Base-by-base conservation (phyloP, 2,797 vertebrate genomes). In the Brachyalestes nurse region DNA sequence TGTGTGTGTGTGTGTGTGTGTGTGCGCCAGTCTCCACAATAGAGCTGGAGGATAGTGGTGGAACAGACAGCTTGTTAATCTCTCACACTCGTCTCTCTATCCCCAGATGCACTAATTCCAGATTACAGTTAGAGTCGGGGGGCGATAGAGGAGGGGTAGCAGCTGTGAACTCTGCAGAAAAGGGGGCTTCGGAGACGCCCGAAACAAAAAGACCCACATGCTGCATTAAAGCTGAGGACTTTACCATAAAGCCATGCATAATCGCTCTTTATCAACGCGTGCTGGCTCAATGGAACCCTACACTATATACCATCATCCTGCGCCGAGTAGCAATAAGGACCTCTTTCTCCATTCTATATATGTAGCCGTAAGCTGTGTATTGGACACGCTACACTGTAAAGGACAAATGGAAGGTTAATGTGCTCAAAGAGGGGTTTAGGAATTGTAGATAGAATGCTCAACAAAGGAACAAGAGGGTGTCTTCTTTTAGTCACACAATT, bases 21-120 rank as follows among this genome's bases (percentile, higher is more conserved):
- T 13, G 49, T 51, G 42, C 6, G 6, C 13, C 51, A 55, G 14
- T 19, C 14, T 65, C 5, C 17, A 67, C 21, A 62, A 34, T 7
- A 49, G 71, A 64, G 62, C 25, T 60, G 75, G 60, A 72, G 21
- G 60, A 80, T 45, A 58, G 45, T 75, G 72, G 61, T 65, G 77
- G 60, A 78, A 85, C 87, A 88, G 86, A 87, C 82, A 81, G 81
- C 67, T 73, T 73, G 66, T 74, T 86, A 88, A 87, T 85, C 84
- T 79, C 74, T 83, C 78, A 73, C 81, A 78, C 83, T 75, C 83
- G 72, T 69, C 74, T 73, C 67, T 75, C 55, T 42, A 70, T 76
- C 75, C 69, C 80, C 82, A 84, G 79, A 80, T 86, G 77, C 69
- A 82, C 79, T 73, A 74, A 82, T 74, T 78, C 77, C 34, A 77